Conservation (phyloP, 2,888 invertebrate genomes). For the Emmelina monodactyla region DNA sequence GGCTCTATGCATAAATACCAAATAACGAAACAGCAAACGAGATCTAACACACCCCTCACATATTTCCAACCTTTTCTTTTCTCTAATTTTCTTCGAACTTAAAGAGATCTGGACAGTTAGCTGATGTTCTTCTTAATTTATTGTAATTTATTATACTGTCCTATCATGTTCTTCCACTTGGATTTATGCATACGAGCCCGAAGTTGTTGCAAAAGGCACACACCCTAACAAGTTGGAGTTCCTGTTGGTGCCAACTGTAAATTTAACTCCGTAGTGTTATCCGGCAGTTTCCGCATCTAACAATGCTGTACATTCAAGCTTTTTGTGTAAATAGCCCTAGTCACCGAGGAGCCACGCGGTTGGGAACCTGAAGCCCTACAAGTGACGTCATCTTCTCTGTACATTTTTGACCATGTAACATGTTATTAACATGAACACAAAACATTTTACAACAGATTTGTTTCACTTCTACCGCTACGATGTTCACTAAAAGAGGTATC, state of each 20-base stretch:
- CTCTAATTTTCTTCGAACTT: no score
- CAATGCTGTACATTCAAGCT: constrained; percentile 63
- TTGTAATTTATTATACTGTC: no score
- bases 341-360: constrained; percentile 27
- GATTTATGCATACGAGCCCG: no score
- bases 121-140: no score
- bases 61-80: no score
- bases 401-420: constrained; percentile 42
- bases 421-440: constrained; percentile 62
- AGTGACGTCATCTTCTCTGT: constrained; percentile 19
- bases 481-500: constrained; percentile 54
- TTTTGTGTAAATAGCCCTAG: constrained; percentile 62
- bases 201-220: no score
- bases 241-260: constrained; percentile 40
- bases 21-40: no score
- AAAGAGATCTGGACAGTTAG: no score
- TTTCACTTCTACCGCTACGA: constrained; percentile 65
- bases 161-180: no score
- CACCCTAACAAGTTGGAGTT: constrained; percentile 25
- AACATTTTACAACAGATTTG: constrained; percentile 54
- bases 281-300: constrained; percentile 60
- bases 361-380: constrained; percentile 26
- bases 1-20: no score
- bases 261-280: constrained; percentile 50
- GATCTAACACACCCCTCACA: no score